Conservation (phyloP, 2,797 vertebrate genomes). For the Selene dorsalis region DNA sequence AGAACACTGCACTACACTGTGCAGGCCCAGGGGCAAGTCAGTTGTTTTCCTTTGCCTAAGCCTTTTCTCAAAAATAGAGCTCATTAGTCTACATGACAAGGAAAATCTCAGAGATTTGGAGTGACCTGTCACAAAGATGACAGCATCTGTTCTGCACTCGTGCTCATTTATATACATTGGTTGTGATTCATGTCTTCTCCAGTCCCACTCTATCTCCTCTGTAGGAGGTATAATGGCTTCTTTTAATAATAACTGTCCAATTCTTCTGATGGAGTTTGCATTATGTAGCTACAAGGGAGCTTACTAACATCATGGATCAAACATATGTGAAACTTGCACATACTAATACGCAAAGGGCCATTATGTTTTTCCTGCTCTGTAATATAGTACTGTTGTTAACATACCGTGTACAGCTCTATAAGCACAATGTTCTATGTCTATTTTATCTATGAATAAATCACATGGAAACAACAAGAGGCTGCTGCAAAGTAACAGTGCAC, state of each 20-base stretch:
- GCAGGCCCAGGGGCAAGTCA: slow-evolving; percentile 36
- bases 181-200: slow-evolving; percentile 15
- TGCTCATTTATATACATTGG: slow-evolving; percentile 8
- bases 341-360: background rate
- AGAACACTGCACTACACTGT: slow-evolving; percentile 8
- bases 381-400: background rate
- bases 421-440: too few species aligned
- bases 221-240: background rate
- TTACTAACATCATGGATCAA: background rate
- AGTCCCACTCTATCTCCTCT: slow-evolving; percentile 1
- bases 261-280: background rate
- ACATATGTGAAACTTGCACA: background rate
- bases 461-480: too few species aligned
- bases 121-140: slow-evolving; percentile 11
- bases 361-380: background rate
- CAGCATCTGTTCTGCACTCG: slow-evolving; percentile 6
- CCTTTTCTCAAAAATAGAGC: slow-evolving; percentile 40
- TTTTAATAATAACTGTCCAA: background rate
- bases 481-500: too few species aligned
- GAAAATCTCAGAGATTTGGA: slow-evolving; percentile 15
- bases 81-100: slow-evolving; percentile 57
- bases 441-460: too few species aligned
- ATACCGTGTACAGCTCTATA: background rate
- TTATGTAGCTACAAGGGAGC: background rate
- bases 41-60: slow-evolving; percentile 24